These are phyloP conservation scores for Corythaixoides concolor DNA, from an alignment of 2,113 vertebrate genomes.

Conservation along the genomic window DNA sequence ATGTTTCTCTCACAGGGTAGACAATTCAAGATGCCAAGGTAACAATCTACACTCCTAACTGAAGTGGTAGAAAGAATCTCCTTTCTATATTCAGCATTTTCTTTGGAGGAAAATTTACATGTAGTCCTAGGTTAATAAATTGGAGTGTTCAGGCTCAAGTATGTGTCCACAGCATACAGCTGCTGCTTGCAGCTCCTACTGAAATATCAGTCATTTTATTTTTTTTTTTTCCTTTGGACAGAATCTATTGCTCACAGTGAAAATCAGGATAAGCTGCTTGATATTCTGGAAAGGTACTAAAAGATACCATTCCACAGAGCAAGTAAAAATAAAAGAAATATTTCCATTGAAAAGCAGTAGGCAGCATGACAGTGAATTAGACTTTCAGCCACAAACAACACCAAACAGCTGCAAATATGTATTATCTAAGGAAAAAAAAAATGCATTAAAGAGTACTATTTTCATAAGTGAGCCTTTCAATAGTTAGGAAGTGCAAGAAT, in stretches of 20 bases:
- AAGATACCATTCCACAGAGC: background rate
- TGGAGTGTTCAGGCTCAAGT: background rate
- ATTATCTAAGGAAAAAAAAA: background rate
- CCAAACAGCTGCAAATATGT: background rate
- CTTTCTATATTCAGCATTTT: background rate
- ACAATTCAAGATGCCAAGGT: background rate
- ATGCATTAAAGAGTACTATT: background rate
- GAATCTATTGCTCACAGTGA: background rate
- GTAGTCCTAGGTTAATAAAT: background rate
- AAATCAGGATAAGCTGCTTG: background rate
- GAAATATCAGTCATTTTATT: background rate
- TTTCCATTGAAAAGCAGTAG: background rate
- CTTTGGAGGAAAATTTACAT: background rate
- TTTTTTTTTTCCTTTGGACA: background rate
- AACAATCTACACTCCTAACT: background rate
- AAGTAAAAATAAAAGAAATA: background rate
- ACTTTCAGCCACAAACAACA: background rate
- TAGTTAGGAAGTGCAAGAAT: background rate
- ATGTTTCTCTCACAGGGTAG: background rate
- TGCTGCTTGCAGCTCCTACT: background rate
- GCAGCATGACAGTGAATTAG: background rate
- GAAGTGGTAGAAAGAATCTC: background rate
- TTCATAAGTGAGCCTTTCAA: background rate
- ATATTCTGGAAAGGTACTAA: background rate
- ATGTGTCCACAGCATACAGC: background rate